These are phyloP conservation scores for Montipora foliosa DNA, from an alignment of 64 coral and sea anemone genomes.

Conservation along the genomic window DNA sequence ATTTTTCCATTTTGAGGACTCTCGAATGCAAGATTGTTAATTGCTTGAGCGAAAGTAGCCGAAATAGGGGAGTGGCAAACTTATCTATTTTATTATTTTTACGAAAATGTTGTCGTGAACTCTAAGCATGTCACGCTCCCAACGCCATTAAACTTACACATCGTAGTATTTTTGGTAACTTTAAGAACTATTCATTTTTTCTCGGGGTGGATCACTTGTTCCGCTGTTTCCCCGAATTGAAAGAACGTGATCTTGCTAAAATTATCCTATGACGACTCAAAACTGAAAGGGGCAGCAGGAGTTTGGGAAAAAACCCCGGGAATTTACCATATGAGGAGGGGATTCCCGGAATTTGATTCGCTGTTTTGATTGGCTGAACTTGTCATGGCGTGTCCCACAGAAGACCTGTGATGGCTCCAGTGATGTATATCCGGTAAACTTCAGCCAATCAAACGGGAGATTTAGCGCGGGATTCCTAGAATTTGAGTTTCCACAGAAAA, in stretches of 20 bases:
- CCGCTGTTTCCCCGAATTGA: constrained; percentile 18
- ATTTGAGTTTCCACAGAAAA: constrained; percentile 48
- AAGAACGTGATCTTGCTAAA: neutral
- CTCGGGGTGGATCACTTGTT: neutral
- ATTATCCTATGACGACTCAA: constrained; percentile 7
- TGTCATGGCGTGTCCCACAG: neutral
- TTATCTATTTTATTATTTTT: too few relatives aligned
- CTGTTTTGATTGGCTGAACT: neutral
- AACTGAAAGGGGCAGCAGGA: neutral
- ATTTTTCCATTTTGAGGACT: too few relatives aligned
- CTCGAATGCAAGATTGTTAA: too few relatives aligned
- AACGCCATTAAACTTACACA: too few relatives aligned
- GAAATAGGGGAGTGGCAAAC: too few relatives aligned
- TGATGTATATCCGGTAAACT: neutral
- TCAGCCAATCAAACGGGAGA: constrained; percentile 18
- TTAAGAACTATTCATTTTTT: too few relatives aligned
- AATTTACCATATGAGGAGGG: neutral
- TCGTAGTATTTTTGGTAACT: too few relatives aligned
- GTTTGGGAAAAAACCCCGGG: constrained; percentile 8
- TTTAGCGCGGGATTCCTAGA: constrained; percentile 30
- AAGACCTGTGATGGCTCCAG: too few relatives aligned
- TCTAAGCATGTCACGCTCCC: too few relatives aligned
- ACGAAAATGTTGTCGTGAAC: too few relatives aligned
- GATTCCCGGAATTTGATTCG: constrained; percentile 5
- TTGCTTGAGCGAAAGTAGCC: too few relatives aligned